These are phyloP conservation scores for Euwallacea fornicatus DNA, from an alignment of 1,140 invertebrate species.

Conservation along the genomic window DNA sequence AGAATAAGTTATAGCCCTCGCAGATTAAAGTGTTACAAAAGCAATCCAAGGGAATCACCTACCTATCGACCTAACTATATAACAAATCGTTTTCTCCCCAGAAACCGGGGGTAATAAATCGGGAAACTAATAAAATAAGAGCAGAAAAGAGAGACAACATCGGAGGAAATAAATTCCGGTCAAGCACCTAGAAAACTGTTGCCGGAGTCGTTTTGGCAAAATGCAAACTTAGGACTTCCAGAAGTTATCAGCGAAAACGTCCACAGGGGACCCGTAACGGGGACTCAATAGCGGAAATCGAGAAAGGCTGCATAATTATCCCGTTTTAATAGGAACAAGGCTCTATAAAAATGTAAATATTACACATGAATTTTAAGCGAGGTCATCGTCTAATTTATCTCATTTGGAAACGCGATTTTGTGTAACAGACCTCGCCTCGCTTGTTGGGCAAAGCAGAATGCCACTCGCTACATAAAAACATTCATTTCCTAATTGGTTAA, in stretches of 20 bases:
- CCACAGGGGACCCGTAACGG: conserved; percentile 28
- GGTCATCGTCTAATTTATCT: no score
- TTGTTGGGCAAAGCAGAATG: no score
- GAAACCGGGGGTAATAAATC: conserved; percentile 4
- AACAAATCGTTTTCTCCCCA: conserved; percentile 6
- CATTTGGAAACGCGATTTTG: no score
- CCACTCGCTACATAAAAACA: no score
- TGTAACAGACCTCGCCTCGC: no score
- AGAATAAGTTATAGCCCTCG: no score
- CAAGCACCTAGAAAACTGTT: conserved; percentile 13
- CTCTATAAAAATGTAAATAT: conserved; percentile 32
- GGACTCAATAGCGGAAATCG: conserved; percentile 16
- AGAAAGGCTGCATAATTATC: conserved; percentile 20
- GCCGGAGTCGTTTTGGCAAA: conserved; percentile 15
- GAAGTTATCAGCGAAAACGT: conserved; percentile 28
- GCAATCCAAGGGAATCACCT: no score
- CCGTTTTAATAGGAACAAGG: conserved; percentile 27
- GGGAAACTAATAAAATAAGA: conserved; percentile 7
- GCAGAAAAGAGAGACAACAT: not conserved
- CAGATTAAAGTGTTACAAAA: no score
- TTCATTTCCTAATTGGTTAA: not conserved
- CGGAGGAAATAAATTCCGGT: conserved; percentile 10
- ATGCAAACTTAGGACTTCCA: conserved; percentile 34
- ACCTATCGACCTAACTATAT: no score
- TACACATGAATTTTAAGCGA: no score